Percentiles rank a stretch among this genome's conserved stretches.
These are phyloP conservation scores for Scaptomyza reducta DNA, from an alignment of 2,888 invertebrate genomes.

Conservation along the genomic window DNA sequence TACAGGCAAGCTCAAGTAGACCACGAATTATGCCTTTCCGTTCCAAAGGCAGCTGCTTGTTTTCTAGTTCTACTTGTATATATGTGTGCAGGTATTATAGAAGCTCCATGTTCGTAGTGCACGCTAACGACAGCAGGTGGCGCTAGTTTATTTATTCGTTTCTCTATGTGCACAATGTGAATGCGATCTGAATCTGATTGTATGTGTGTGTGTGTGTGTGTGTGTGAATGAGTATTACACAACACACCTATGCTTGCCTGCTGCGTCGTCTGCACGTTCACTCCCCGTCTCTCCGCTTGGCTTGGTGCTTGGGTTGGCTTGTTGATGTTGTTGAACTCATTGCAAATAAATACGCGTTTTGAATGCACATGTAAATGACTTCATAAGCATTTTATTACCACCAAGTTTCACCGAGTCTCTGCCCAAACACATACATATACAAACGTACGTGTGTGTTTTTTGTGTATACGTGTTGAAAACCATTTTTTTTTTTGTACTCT, in stretches of 20 bases:
- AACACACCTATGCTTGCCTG: conserved; percentile 41
- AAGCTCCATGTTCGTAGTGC: conserved; percentile 41
- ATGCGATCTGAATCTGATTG: conserved; percentile 18
- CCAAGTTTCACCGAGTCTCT: conserved; percentile 49
- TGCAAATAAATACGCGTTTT: conserved; percentile 79
- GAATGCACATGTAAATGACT: conserved; percentile 81
- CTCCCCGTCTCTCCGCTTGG: background rate
- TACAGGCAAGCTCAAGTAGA: conserved; percentile 10
- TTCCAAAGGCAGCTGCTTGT: conserved; percentile 30
- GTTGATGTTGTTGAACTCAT: conserved; percentile 80
- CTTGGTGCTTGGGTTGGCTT: conserved; percentile 38
- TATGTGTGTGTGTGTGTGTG: conserved; percentile 9
- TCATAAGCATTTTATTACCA: conserved; percentile 81
- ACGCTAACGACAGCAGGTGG: conserved; percentile 75
- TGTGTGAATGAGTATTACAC: conserved; percentile 30
- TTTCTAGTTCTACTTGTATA: conserved; percentile 13
- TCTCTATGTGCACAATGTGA: conserved; percentile 26
- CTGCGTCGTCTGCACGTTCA: conserved; percentile 32
- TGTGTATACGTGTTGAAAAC: conserved; percentile 40
- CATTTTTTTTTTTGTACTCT: conserved; percentile 23
- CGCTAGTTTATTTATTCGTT: conserved; percentile 74
- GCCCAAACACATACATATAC: conserved; percentile 3
- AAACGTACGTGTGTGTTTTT: conserved; percentile 5
- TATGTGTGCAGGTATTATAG: background rate
- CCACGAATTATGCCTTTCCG: conserved; percentile 69